A percentile compares a stretch with the other conserved stretches of the same genome.
These are phyloP conservation scores for Calameuta idolon DNA, from an alignment of 2,888 invertebrate species.

Conservation along the genomic window DNA sequence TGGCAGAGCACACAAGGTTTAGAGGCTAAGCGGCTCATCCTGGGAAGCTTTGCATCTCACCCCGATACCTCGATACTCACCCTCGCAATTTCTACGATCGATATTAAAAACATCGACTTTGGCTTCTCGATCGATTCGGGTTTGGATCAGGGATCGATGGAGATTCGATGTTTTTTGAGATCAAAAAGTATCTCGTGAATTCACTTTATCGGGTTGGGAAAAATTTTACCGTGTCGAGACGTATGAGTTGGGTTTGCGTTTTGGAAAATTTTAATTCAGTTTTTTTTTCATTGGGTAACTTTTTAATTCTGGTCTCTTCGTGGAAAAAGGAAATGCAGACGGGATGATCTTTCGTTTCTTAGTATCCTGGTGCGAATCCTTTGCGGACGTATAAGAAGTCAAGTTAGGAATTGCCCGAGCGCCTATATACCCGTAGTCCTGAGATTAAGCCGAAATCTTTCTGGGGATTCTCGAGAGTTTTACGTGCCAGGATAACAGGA, in stretches of 20 bases:
- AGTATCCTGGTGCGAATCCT: slow-evolving; percentile 1
- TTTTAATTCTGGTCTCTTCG: too few species aligned
- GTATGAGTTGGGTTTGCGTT: too few species aligned
- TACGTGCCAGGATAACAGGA: slow-evolving; percentile 48
- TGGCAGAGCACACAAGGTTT: slow-evolving; percentile 62
- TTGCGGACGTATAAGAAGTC: slow-evolving; percentile 2
- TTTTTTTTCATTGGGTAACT: too few species aligned
- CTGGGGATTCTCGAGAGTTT: slow-evolving; percentile 40
- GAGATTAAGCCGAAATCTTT: slow-evolving; percentile 24
- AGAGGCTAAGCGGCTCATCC: slow-evolving; percentile 66
- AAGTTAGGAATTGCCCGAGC: not conserved
- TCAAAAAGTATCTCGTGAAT: too few species aligned
- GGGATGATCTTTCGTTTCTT: not conserved
- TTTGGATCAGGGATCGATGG: too few species aligned
- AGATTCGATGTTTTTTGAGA: too few species aligned
- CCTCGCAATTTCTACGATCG: slow-evolving; percentile 37
- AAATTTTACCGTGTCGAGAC: too few species aligned
- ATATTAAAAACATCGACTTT: slow-evolving; percentile 51
- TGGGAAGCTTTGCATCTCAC: slow-evolving; percentile 62
- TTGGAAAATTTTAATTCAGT: too few species aligned
- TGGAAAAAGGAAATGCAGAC: too few species aligned
- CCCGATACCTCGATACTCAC: slow-evolving; percentile 47
- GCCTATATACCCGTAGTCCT: slow-evolving; percentile 5
- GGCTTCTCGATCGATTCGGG: too few species aligned
- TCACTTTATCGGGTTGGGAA: too few species aligned